A percentile compares a stretch with the other conserved stretches of the same genome.
Evolutionary conservation across 1,140 invertebrate genomes (phyloP).

Genomic region (Sinella curviseta): DNA sequence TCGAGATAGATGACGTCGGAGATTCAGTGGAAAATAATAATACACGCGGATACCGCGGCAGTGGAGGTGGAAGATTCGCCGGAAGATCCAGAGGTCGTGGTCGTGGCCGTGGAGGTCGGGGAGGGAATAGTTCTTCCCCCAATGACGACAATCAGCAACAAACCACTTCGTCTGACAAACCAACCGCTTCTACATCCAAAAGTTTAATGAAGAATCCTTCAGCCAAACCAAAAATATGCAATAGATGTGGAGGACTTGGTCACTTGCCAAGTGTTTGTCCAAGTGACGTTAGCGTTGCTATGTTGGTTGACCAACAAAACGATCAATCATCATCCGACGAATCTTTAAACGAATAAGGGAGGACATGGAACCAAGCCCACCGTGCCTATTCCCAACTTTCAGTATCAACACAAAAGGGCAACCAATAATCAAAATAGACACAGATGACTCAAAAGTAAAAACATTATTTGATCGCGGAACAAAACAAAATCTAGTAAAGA

Average conservation of each 20-base stretch:
- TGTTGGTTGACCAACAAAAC: neutral
- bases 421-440: neutral
- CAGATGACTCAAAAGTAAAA: neutral
- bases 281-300: neutral
- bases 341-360: conserved; percentile 2
- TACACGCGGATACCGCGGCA: neutral
- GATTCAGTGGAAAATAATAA: neutral
- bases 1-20: neutral
- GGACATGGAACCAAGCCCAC: neutral
- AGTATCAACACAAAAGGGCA: neutral
- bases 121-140: neutral
- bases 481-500: neutral
- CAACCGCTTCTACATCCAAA: neutral
- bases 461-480: neutral
- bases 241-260: neutral
- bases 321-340: neutral
- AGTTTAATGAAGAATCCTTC: neutral
- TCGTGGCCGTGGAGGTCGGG: neutral
- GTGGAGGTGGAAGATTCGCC: neutral
- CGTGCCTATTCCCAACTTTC: neutral
- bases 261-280: neutral
- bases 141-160: neutral
- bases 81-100: neutral
- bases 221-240: neutral
- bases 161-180: neutral